These are phyloP conservation scores for Ellobium chinense DNA, from an alignment of 2,888 invertebrate genomes.

Conservation along the genomic window DNA sequence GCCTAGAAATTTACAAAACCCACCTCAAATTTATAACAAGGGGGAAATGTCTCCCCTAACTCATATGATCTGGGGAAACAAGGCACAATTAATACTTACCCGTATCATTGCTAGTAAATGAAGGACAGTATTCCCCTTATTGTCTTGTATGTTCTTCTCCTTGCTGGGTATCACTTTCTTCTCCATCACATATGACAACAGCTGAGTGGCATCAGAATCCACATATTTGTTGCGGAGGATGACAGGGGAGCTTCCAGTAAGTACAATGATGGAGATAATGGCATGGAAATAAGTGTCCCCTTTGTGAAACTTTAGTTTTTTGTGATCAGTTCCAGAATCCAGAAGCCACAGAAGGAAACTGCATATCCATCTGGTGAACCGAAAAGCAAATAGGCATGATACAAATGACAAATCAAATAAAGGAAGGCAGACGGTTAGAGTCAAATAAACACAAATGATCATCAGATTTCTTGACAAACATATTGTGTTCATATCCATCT, in stretches of 20 bases:
- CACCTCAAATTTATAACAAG: no score
- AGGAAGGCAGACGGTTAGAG: no score
- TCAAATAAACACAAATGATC: no score
- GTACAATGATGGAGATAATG: conserved; percentile 55
- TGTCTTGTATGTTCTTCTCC: conserved; percentile 56
- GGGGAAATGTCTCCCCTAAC: no score
- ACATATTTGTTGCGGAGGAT: not conserved
- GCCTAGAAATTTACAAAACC: no score
- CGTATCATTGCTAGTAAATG: conserved; percentile 37
- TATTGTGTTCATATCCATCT: no score
- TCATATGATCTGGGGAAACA: no score
- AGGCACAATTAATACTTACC: conserved; percentile 23
- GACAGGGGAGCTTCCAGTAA: conserved; percentile 51
- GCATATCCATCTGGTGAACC: conserved; percentile 34
- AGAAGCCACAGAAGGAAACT: conserved; percentile 54
- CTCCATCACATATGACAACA: conserved; percentile 54
- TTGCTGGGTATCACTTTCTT: conserved; percentile 22
- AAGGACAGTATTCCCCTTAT: conserved; percentile 61
- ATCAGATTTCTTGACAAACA: no score
- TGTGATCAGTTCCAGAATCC: conserved; percentile 54
- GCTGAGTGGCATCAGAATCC: not conserved
- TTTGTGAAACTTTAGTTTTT: conserved; percentile 53
- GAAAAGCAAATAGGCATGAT: no score
- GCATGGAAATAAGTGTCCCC: conserved; percentile 66
- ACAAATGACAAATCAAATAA: no score